Evolutionary conservation across 1,140 invertebrate genomes (phyloP), one percentile per base, ranked within the genome.

Genomic region (Ylistrum balloti): DNA sequence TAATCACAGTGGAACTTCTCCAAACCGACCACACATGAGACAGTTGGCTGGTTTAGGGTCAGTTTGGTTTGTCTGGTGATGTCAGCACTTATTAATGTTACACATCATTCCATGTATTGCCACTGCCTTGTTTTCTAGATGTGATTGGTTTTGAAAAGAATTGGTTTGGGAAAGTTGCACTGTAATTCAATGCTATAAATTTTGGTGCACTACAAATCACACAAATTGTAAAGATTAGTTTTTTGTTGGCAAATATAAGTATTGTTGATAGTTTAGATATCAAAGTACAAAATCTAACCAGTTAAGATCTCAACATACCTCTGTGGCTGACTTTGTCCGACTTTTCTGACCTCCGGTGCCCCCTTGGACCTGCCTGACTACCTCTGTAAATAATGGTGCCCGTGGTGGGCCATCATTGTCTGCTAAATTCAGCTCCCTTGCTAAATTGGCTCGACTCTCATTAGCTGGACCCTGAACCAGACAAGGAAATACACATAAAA

Each of bases 381-480:
- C 38, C 87, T 93, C 92, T 32, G 91, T 38, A n/a, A 94, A 87
- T 9, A 95, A 85, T 20, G 95, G 95, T 15, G 86, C 56, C 85
- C 93, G 92, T 17, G 91, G 85, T 32, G 92, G 86, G 15, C 87
- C 91, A 86, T 90, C 88, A 15, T 88, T 88, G 17, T 93, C 93
- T 5, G 88, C 13, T 13, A 95, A 87, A 88, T 94, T 94, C 33
- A 95, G 89, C 34, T 94, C 93, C 89, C 92, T 93, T 11, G 93
- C 93, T 74, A 95, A 86, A 38, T 56, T 90, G 33, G 90, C 92
- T 34, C 94, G 89, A 11, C 90, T 89, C 28, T 92, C 91, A 91
- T 87, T 74, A 89, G 91, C 91, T 86, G 88, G 45, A 17, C 88
- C 89, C 94, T 95, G 45, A 15, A 89, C 87, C 41, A 45, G 9